Percentiles rank a stretch among this genome's conserved stretches.
phyloP scores from a whole-genome alignment of 2,797 vertebrate genomes.

The Enteromius unitaeniatus region DNA sequence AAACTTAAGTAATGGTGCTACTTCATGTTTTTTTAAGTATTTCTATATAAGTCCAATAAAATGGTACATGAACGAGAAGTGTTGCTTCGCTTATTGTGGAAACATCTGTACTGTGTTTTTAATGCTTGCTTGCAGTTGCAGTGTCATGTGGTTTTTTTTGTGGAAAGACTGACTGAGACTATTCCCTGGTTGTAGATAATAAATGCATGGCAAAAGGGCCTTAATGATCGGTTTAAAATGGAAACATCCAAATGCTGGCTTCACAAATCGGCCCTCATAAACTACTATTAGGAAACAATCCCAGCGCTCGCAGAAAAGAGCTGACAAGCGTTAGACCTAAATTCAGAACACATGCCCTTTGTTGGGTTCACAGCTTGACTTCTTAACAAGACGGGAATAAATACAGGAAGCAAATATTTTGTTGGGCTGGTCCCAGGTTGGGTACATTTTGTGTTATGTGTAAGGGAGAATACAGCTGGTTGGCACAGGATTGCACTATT shows the following conservation, averaged over 20 bases:
- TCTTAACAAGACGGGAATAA: conserved; percentile 48
- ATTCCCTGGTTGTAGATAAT: conserved; percentile 68
- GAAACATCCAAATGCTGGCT: conserved; percentile 73
- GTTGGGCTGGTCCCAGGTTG: neutral
- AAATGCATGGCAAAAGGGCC: conserved; percentile 62
- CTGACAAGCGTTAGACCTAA: conserved; percentile 75
- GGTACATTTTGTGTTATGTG: neutral
- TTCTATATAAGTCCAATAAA: conserved; percentile 99
- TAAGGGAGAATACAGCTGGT: neutral
- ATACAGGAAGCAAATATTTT: conserved; percentile 40
- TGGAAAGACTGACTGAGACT: conserved; percentile 73
- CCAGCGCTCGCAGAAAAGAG: conserved; percentile 69
- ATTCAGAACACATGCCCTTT: conserved; percentile 70
- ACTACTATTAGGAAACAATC: conserved; percentile 75
- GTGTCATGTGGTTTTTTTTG: conserved; percentile 44
- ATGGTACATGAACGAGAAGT: conserved; percentile 85
- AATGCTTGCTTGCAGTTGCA: conserved; percentile 16
- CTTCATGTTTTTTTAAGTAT: conserved; percentile 99
- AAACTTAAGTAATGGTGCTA: conserved; percentile 99
- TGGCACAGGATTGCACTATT: neutral
- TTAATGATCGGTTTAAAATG: conserved; percentile 78
- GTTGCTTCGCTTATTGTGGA: conserved; percentile 64
- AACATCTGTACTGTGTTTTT: neutral
- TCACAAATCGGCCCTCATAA: conserved; percentile 72
- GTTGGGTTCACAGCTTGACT: conserved; percentile 48